phyloP scores from a whole-genome alignment of 2,797 vertebrate species.

The Pseudocheirus occidentalis region DNA sequence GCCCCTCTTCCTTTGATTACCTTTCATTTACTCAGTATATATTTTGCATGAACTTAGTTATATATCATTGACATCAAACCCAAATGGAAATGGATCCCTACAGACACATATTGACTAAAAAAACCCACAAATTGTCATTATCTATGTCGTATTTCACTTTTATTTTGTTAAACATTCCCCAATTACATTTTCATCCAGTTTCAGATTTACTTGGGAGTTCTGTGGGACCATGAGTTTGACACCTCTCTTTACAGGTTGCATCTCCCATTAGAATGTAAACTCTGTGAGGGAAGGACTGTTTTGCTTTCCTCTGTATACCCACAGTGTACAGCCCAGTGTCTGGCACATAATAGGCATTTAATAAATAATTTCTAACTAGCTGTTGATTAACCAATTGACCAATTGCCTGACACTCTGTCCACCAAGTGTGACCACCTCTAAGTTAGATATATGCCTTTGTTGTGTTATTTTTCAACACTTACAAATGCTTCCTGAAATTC shows the following conservation, averaged over 20 bases:
- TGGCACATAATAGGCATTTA: neutral
- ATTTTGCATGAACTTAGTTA: neutral
- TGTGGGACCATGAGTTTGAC: neutral
- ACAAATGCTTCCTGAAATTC: neutral
- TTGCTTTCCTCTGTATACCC: neutral
- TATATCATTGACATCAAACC: neutral
- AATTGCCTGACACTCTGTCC: neutral
- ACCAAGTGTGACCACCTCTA: neutral
- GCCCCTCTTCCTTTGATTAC: neutral
- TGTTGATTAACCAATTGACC: neutral
- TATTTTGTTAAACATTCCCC: neutral
- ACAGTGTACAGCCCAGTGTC: neutral
- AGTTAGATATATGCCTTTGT: constrained; percentile 30
- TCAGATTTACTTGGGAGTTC: neutral
- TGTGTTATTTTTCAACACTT: neutral
- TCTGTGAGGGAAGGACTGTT: neutral
- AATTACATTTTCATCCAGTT: neutral
- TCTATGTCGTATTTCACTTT: neutral
- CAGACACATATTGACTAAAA: neutral
- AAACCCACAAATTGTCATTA: neutral
- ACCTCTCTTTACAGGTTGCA: neutral
- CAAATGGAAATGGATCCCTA: neutral
- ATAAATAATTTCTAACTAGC: neutral
- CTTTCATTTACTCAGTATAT: neutral
- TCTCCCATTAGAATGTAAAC: neutral